A percentile compares a stretch with the other conserved stretches of the same genome.
phyloP scores from a whole-genome alignment of 2,888 invertebrate genomes.

The Ormyrus rosae region DNA sequence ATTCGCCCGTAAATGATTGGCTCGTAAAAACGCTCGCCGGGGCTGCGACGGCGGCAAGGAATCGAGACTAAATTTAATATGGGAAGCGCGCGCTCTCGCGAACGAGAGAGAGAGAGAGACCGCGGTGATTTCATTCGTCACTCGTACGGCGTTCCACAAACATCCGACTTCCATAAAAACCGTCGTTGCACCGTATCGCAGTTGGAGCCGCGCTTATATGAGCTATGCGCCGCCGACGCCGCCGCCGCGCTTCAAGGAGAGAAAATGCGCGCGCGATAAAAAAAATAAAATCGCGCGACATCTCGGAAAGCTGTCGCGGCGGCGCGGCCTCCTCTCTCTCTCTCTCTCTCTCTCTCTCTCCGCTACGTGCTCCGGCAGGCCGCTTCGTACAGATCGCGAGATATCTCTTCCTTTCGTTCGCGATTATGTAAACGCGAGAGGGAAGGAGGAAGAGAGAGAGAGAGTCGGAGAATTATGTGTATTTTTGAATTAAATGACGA shows the following conservation, averaged over 20 bases:
- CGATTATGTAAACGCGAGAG: not conserved
- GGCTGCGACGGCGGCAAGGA: not conserved
- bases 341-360: no score
- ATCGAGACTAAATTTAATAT: conserved; percentile 60
- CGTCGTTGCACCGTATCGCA: conserved; percentile 30
- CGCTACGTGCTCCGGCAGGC: not conserved
- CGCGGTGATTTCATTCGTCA: conserved; percentile 57
- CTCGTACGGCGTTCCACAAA: conserved; percentile 57
- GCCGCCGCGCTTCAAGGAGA: not conserved
- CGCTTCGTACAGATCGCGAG: not conserved
- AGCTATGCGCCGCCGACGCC: not conserved
- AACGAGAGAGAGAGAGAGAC: not conserved
- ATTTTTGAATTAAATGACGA: not conserved
- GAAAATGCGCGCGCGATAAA: not conserved
- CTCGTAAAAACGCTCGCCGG: conserved; percentile 38
- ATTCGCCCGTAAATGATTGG: conserved; percentile 52
- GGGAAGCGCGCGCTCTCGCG: conserved; percentile 50
- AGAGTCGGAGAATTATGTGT: not conserved
- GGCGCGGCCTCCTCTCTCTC: not conserved
- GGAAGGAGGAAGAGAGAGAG: not conserved
- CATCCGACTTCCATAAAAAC: conserved; percentile 60
- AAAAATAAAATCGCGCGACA: conserved; percentile 3
- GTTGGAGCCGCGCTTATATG: not conserved
- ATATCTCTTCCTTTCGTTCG: conserved; percentile 10
- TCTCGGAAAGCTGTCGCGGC: no score